Conservation (phyloP, 2,113 vertebrate species). For the Salvator merianae region DNA sequence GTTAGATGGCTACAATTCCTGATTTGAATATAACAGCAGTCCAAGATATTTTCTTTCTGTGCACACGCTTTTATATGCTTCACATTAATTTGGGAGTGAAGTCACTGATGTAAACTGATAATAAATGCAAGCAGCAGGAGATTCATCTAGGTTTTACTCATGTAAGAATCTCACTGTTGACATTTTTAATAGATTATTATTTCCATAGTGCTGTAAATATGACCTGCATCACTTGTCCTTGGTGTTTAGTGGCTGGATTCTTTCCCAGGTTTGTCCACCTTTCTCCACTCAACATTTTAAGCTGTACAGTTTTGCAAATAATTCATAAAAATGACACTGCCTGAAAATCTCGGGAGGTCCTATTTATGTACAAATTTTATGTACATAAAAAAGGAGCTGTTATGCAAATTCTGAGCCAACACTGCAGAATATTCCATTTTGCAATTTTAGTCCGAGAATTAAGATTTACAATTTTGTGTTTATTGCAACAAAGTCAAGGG, state of each 20-base stretch:
- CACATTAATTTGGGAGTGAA: too few species aligned
- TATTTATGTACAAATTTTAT: background rate
- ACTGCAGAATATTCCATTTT: background rate
- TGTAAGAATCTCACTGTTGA: too few species aligned
- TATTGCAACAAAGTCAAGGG: background rate
- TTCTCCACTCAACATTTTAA: background rate
- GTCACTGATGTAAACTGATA: too few species aligned
- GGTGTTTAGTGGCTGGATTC: background rate
- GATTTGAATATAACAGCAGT: too few species aligned
- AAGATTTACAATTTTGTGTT: constrained; percentile 33
- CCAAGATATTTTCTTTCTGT: too few species aligned
- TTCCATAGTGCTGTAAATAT: background rate
- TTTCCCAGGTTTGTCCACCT: constrained; percentile 17
- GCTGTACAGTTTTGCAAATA: background rate
- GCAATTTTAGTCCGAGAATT: constrained; percentile 5
- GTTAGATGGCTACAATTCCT: too few species aligned
- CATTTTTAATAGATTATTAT: background rate
- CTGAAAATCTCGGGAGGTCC: background rate
- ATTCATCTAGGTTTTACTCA: background rate
- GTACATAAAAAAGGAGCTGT: constrained; percentile 12
- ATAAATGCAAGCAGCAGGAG: background rate
- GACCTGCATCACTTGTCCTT: background rate
- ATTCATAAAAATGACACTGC: background rate
- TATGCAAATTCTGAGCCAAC: background rate
- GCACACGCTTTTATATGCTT: too few species aligned